Percentiles rank a stretch among this genome's conserved stretches.
Evolutionary conservation across 1,140 invertebrate species (phyloP).

Genomic region (Aphelenchoides avenae): DNA sequence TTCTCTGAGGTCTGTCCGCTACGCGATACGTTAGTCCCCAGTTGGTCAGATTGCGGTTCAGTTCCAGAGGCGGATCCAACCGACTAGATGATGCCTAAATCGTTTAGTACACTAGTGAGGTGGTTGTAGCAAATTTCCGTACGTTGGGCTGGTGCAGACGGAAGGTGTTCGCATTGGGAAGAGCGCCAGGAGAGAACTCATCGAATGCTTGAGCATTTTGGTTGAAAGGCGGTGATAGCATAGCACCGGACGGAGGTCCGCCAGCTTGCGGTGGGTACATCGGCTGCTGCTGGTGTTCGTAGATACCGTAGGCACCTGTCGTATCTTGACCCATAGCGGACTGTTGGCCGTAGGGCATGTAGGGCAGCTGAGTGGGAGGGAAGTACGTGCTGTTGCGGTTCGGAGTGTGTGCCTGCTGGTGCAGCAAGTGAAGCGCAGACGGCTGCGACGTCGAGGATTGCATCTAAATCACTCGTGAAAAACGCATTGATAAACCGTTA

Average conservation of each 20-base stretch:
- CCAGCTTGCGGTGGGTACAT: not conserved
- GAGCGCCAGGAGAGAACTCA: not conserved
- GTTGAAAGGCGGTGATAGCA: conserved; percentile 6
- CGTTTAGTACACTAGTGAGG: no score
- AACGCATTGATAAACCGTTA: no score
- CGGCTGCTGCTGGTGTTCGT: conserved; percentile 4
- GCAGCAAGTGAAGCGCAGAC: conserved; percentile 21
- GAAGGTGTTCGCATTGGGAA: conserved; percentile 27
- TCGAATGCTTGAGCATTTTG: not conserved
- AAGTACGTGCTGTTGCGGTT: conserved; percentile 20
- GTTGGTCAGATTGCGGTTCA: conserved; percentile 54
- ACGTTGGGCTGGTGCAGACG: conserved; percentile 49
- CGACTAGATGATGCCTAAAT: conserved; percentile 35
- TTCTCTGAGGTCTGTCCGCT: conserved; percentile 39
- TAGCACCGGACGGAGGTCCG: conserved; percentile 3
- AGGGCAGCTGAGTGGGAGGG: not conserved
- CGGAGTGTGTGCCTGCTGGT: conserved; percentile 37
- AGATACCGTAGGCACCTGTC: not conserved
- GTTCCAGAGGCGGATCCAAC: conserved; percentile 48
- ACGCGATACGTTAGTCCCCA: conserved; percentile 53
- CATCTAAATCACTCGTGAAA: no score
- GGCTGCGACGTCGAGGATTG: conserved; percentile 35
- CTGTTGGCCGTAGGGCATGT: no score
- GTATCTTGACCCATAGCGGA: no score
- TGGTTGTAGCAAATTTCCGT: conserved; percentile 9